Evolutionary conservation across 2,888 invertebrate genomes (phyloP), one percentile per base, ranked within the genome.

Genomic region (Autographa pulchrina): DNA sequence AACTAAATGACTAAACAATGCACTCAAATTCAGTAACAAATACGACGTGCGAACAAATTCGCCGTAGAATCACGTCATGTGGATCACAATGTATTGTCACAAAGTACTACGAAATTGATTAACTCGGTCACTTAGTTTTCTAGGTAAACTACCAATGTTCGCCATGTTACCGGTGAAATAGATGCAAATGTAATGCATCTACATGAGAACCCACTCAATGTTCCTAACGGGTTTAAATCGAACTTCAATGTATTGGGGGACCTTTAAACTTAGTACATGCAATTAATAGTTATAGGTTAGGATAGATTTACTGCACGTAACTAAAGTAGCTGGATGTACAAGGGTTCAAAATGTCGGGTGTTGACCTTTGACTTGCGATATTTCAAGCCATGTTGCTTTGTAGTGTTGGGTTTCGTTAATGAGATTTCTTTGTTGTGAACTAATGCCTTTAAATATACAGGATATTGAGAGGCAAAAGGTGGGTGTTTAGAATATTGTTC

Each of bases 221-320:
- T 73, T 75, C 70, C 78, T 76, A 82, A 81, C 80, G 73, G 80
- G 77, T 78, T 74, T 77, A 69, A 77, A 86, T 80, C 82, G 81
- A 80, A 80, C 84, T 86, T 85, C 84, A 75, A 81, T 85, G 89
- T 87, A 82, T 80, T 74, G 72, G 72, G n/a, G 79, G 81, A 89
- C 85, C 87, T 88, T 85, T 86, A 76, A 86, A 87, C 87, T 77
- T 73, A 60, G 65, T 81, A 66, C 74, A 68, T 52, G 68, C 52
- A 43, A 25, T 74, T 65, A 72, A 68, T 62, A 66, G 65, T 35
- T 38, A 38, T 41, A 59, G 35, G 59, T 54, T 65, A 25, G 18
- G 7, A 16, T 31, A 54, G 38, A 60, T 54, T 60, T 52, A n/a
- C 41, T 63, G 35, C 54, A 59, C 9, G 31, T 20, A n/a, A 32